Base-by-base conservation (phyloP, 2,113 vertebrate species). In the Bombycilla garrulus region DNA sequence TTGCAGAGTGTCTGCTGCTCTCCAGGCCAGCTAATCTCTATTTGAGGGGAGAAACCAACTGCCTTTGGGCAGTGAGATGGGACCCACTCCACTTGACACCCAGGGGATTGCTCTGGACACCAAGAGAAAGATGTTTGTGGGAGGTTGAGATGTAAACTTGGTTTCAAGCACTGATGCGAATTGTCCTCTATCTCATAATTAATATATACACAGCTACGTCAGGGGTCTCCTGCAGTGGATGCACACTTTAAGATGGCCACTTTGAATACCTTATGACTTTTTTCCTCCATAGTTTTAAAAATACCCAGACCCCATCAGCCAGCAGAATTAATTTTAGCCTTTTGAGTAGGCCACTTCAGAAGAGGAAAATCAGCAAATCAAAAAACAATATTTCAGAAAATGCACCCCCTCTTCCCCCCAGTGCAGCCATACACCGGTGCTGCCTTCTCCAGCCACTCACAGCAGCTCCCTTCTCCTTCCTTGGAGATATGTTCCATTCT, bases 401-500 rank as follows among this genome's bases (percentile, higher is more conserved):
- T 16, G 4, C 15, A 2, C 22, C 7, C 2, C 24, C 10, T 0
- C 10, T 15, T 11, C 23, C n/a, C 57, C n/a, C 29, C 25, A 3
- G 35, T 21, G 67, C 60, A 65, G n/a, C 19, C 10, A 10, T 3
- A 26, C 6, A 15, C 15, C 0, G 0, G 8, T 11, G 1, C 28
- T 35, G 44, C 57, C 80, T 62, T 71, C 35, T 20, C 45, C 57
- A 74, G 74, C 33, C 14, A 4, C 36, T 48, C 38, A 1, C 2
- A 18, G 5, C 35, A 10, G 18, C 54, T 45, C 64, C 64, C n/a
- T n/a, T n/a, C n/a, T n/a, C n/a, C n/a, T n/a, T n/a, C n/a, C n/a
- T 69, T 5, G 0, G 16, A 44, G 31, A n/a, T 15, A 7, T 0
- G 0, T 10, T 13, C 29, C 3, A 0, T 33, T 57, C 31, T 79